These are phyloP conservation scores for Eudasyphora cyanicolor DNA, from an alignment of 2,888 invertebrate species.

Conservation along the genomic window DNA sequence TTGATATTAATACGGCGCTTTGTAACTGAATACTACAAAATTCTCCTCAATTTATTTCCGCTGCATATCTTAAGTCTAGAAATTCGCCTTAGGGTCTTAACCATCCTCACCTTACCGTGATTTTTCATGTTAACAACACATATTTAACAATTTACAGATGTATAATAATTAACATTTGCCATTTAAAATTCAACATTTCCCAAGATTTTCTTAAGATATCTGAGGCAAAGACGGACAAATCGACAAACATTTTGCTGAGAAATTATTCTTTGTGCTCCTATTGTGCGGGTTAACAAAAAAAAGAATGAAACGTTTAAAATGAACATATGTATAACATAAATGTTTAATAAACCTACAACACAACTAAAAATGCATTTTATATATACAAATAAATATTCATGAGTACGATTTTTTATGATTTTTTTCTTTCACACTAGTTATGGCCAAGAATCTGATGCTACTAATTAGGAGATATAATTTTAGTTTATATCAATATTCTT, in stretches of 20 bases:
- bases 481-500: neutral
- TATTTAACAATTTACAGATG: neutral
- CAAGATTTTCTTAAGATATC: neutral
- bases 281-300: neutral
- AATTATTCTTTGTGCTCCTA: neutral
- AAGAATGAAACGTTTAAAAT: neutral
- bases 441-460: neutral
- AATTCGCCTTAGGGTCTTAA: too few species aligned
- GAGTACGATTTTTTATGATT: neutral
- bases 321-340: slow-evolving; percentile 7
- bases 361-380: neutral
- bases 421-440: too few species aligned
- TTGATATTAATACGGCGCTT: too few species aligned
- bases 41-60: too few species aligned
- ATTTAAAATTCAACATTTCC: neutral
- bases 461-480: neutral
- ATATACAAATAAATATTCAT: slow-evolving; percentile 4
- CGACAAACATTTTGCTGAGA: neutral
- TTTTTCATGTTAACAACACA: too few species aligned
- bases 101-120: too few species aligned
- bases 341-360: neutral
- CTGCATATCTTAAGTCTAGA: too few species aligned
- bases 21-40: too few species aligned
- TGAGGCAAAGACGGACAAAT: too few species aligned
- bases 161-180: neutral